These are phyloP conservation scores for Drosophila limbata DNA, from an alignment of 2,888 invertebrate species.

Conservation along the genomic window DNA sequence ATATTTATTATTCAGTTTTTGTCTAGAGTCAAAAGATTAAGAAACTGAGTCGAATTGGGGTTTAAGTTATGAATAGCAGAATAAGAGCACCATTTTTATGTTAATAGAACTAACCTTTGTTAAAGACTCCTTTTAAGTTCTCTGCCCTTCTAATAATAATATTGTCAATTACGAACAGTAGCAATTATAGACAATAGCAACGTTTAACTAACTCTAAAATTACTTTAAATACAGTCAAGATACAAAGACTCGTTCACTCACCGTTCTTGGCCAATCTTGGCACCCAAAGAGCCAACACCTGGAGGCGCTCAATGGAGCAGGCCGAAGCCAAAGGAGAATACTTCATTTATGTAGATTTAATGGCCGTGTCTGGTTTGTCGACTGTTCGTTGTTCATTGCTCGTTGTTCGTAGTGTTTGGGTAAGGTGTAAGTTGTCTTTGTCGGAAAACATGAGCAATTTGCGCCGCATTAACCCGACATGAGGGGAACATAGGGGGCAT, in stretches of 20 bases:
- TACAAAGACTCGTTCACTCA: not conserved
- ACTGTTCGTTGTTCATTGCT: constrained; percentile 16
- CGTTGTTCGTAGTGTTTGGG: constrained; percentile 20
- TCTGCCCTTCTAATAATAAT: constrained; percentile 10
- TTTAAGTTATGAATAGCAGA: not conserved
- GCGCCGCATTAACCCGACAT: constrained; percentile 62
- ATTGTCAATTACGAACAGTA: constrained; percentile 21
- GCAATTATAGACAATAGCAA: constrained; percentile 42
- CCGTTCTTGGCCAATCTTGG: constrained; percentile 22
- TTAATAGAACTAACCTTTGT: constrained; percentile 2
- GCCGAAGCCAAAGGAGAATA: constrained; percentile 14
- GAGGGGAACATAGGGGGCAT: not conserved
- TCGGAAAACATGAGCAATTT: constrained; percentile 67
- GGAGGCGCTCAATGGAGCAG: constrained; percentile 6
- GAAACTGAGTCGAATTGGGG: not conserved
- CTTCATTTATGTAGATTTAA: constrained; percentile 55
- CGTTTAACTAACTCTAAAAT: constrained; percentile 22
- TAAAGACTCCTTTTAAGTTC: not conserved
- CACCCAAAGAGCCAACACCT: constrained; percentile 19
- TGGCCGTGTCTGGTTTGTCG: constrained; percentile 40
- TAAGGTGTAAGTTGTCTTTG: constrained; percentile 55
- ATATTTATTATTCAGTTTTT: not conserved
- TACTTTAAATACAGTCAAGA: constrained; percentile 12
- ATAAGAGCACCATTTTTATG: not conserved
- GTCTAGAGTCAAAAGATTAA: not conserved